Conservation (phyloP, 2,797 vertebrate species). For the Sebastes iracundus region DNA sequence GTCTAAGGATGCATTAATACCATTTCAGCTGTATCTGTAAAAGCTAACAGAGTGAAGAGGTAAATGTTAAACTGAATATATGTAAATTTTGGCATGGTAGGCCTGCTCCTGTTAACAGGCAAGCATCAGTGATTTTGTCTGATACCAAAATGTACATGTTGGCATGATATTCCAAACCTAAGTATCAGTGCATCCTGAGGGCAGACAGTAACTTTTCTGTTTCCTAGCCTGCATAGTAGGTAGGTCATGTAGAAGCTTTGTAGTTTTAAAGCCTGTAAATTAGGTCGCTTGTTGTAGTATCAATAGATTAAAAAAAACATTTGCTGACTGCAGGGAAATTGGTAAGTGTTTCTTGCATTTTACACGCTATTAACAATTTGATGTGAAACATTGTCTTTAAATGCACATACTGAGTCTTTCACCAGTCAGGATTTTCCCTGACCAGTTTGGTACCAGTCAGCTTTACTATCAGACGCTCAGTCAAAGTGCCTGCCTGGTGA, state of each 20-base stretch:
- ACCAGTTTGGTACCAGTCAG: not conserved
- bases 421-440: not conserved
- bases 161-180: not conserved
- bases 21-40: not conserved
- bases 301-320: not conserved
- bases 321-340: not conserved
- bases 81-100: not conserved
- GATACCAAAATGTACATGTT: not conserved
- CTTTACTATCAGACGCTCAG: not conserved
- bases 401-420: not conserved
- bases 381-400: not conserved
- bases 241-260: not conserved
- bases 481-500: not conserved
- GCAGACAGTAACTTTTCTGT: not conserved
- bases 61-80: not conserved
- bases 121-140: not conserved
- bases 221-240: not conserved
- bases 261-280: not conserved
- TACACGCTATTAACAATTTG: not conserved
- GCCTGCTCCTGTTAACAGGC: not conserved
- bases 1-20: conserved; percentile 36
- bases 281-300: not conserved
- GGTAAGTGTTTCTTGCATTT: not conserved
- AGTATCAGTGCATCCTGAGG: conserved; percentile 40
- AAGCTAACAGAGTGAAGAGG: not conserved